Evolutionary conservation across 1,140 invertebrate species (phyloP).

Genomic region (Portunus trituberculatus): DNA sequence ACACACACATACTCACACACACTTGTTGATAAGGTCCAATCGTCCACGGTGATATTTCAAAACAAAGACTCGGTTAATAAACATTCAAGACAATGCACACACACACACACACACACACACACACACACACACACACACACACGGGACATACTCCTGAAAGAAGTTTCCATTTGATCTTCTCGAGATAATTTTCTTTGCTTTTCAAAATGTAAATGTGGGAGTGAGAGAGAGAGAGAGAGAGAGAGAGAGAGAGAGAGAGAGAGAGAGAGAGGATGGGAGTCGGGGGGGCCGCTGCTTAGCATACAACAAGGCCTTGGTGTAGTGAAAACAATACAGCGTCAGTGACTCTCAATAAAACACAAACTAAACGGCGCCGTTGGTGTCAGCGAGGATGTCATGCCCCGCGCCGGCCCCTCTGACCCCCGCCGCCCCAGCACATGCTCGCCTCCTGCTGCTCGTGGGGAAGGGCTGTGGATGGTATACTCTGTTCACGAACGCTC

Average conservation of each 20-base stretch:
- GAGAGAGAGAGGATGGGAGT: constrained; percentile 6
- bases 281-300: not conserved
- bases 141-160: not conserved
- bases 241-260: constrained; percentile 57
- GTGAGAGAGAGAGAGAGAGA: constrained; percentile 42
- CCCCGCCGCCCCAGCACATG: not conserved
- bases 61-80: not conserved
- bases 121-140: constrained; percentile 41
- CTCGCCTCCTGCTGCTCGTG: not conserved
- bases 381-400: not conserved
- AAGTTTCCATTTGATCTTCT: no score
- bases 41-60: no score
- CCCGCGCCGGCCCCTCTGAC: not conserved
- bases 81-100: not conserved
- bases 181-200: not conserved
- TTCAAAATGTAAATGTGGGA: not conserved
- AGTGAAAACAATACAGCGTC: constrained; percentile 22
- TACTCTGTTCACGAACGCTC: no score
- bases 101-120: constrained; percentile 52
- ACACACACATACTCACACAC: constrained; percentile 47
- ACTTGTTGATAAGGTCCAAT: not conserved
- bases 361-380: not conserved
- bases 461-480: not conserved
- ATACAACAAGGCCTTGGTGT: constrained; percentile 16
- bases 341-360: not conserved